phyloP scores from a whole-genome alignment of 2,113 vertebrate genomes.

The Pygathrix nemaeus region DNA sequence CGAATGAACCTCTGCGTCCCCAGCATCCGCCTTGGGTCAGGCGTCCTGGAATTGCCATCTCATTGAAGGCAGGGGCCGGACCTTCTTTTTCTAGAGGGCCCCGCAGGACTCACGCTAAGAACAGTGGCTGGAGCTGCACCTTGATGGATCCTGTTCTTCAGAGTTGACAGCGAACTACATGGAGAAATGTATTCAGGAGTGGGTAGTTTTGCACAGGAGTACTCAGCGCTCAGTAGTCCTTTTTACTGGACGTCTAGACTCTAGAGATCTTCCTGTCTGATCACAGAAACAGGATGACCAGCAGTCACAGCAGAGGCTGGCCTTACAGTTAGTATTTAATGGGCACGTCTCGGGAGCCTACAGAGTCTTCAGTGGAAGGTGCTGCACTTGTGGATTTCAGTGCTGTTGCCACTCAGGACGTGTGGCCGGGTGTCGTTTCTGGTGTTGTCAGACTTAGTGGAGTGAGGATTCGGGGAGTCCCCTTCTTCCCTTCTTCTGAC shows the following conservation, averaged over 20 bases:
- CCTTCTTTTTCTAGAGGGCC: fast-evolving
- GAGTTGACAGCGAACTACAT: fast-evolving
- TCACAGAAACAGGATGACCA: no score
- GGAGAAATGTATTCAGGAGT: not conserved
- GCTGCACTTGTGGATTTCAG: fast-evolving
- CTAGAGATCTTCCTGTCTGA: not conserved
- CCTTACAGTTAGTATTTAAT: not conserved
- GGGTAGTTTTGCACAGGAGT: not conserved
- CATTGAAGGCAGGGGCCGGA: fast-evolving
- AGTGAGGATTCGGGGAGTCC: no score
- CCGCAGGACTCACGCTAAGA: fast-evolving
- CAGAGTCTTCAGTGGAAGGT: not conserved
- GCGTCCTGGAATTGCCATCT: not conserved
- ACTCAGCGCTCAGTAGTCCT: not conserved
- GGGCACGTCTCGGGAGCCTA: fast-evolving
- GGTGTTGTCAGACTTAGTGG: not conserved
- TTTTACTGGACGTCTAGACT: not conserved
- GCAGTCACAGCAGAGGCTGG: not conserved
- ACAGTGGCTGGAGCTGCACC: fast-evolving
- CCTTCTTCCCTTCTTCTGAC: not conserved
- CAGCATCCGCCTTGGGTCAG: fast-evolving
- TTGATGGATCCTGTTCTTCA: fast-evolving
- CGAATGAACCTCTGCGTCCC: not conserved
- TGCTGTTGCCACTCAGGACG: fast-evolving
- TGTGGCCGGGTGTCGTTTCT: not conserved